Base-by-base conservation (phyloP, 37 sponge, comb jelly and placozoan genomes). In the Aplysina aerophoba region DNA sequence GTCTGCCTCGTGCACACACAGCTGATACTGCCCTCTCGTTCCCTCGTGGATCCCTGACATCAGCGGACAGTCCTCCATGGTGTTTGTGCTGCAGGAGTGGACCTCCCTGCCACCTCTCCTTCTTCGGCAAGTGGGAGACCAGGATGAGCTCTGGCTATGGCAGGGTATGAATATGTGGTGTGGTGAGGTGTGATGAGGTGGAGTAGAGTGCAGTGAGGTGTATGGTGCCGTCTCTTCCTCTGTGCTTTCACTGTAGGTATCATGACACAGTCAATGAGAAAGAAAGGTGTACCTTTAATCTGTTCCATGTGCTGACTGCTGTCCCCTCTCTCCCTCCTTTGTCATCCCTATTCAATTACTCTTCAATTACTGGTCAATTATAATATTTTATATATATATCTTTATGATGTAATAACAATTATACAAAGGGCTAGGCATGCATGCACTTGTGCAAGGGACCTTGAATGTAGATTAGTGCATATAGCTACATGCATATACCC, bases 51-150 rank as follows among this genome's bases (percentile, higher is more conserved):
- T 95, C 37, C 95, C 95, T 17, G 91, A 90, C 81, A 84, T 92
- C 31, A 75, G 81, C 40, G 95, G 95, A 1, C 81, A 88, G 54
- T 85, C 95, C 34, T 89, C 95, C 1, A 77, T 95, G 71, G 82
- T 85, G 44, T 92, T 73, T 72, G 93, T 95, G n/a, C 34, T 95
- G 38, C 63, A 14, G 11, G 88, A 92, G 81, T 95, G 95, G 95
- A 77, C 80, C 39, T n/a, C 83, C 2, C 61, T n/a, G 69, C 79
- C 92, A 92, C 79, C 87, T 83, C 14, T 83, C 60, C 19, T 91
- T 94, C 78, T 94, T 81, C 87, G 95, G 95, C 35, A 66, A 60
- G 33, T 94, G 82, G 67, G 95, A 94, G 71, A 81, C 86, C 0
- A 31, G 86, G 38, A 38, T 91, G 57, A 91, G 91, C 67, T 87